These are phyloP conservation scores for Pygoscelis antarcticus DNA, from an alignment of 2,113 vertebrate genomes.

Conservation along the genomic window DNA sequence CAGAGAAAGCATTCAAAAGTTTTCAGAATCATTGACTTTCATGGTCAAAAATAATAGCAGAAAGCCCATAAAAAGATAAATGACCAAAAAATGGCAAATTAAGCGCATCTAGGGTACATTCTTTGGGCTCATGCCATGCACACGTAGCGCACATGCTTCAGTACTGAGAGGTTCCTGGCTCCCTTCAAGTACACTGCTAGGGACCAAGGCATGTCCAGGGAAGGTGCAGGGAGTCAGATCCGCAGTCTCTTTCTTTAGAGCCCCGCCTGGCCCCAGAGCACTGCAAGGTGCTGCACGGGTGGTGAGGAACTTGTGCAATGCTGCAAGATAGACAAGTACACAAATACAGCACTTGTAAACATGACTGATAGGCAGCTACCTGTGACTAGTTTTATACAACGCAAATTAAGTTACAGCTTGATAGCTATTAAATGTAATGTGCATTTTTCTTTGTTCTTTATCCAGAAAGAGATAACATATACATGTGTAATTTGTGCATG, in stretches of 20 bases:
- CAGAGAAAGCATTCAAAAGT: neutral
- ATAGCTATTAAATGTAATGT: neutral
- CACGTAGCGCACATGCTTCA: accelerated
- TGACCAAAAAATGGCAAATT: accelerated
- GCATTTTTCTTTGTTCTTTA: neutral
- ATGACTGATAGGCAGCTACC: neutral
- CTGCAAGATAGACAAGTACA: neutral
- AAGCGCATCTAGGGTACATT: neutral
- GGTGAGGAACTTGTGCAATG: accelerated
- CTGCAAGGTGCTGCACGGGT: neutral
- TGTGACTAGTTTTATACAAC: neutral
- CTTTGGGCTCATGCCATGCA: neutral
- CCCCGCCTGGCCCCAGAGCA: neutral
- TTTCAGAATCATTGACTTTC: neutral
- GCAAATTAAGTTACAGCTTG: neutral
- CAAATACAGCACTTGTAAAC: neutral
- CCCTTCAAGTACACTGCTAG: neutral
- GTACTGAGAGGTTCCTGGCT: neutral
- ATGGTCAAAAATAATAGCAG: neutral
- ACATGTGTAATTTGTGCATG: neutral
- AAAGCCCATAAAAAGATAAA: neutral
- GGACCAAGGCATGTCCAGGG: neutral
- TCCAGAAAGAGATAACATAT: neutral
- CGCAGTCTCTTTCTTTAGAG: neutral
- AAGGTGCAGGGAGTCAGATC: neutral